Evolutionary conservation across 2,113 vertebrate species (phyloP).

Genomic region (Tyto alba): DNA sequence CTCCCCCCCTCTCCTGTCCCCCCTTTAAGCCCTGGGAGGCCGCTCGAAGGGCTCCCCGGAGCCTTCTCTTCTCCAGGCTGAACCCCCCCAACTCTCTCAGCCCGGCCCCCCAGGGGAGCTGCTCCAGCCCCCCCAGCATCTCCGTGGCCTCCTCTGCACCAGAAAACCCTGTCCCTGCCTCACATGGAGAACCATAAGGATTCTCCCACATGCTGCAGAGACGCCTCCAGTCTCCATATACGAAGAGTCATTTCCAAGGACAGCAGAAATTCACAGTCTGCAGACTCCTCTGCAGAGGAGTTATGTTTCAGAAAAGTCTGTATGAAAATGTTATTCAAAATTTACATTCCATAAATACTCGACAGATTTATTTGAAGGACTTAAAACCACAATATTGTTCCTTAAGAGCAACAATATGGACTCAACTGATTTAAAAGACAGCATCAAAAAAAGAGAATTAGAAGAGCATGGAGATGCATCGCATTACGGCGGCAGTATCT

Average conservation of each 20-base stretch:
- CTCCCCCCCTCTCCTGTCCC: no score
- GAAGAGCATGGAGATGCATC: background rate
- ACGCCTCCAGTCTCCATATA: background rate
- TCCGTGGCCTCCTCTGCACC: no score
- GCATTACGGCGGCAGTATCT: fast-evolving
- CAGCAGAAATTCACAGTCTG: background rate
- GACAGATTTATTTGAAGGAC: background rate
- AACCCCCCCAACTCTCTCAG: no score
- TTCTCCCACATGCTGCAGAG: background rate
- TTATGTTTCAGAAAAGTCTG: background rate
- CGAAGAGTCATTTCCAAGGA: background rate
- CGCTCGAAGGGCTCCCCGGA: no score
- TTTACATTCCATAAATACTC: background rate
- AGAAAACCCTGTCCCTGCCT: background rate
- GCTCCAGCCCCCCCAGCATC: no score
- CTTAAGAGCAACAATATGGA: no score
- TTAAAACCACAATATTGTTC: no score
- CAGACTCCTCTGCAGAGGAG: background rate
- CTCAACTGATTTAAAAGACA: background rate
- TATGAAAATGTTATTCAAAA: background rate
- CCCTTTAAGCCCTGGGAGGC: no score
- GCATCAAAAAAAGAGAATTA: background rate
- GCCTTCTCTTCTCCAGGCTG: no score
- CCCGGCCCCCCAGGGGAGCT: no score
- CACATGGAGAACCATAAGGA: background rate